These are phyloP conservation scores for Heliothis peltigera DNA, from an alignment of 2,888 invertebrate species.

Conservation along the genomic window DNA sequence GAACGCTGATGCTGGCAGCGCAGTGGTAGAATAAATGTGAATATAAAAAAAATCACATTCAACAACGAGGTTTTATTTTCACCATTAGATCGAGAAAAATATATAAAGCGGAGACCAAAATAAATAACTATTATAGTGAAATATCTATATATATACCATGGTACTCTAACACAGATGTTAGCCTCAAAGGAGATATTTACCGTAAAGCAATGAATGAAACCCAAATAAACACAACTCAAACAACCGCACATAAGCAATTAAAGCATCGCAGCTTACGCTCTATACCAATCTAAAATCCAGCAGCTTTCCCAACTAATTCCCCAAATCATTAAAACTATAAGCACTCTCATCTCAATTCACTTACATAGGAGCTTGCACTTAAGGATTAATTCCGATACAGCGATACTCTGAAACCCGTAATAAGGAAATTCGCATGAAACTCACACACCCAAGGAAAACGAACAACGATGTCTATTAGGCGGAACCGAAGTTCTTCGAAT, in stretches of 20 bases:
- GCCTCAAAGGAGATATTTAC: no score
- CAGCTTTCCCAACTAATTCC: background rate
- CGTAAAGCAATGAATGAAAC: no score
- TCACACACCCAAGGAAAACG: constrained; percentile 19
- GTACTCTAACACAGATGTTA: no score
- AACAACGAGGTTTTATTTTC: no score
- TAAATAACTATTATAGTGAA: no score
- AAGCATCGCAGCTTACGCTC: background rate
- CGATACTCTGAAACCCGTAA: constrained; percentile 17
- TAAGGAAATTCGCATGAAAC: constrained; percentile 34
- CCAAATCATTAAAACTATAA: constrained; percentile 17
- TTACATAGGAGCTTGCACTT: constrained; percentile 19
- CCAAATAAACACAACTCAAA: background rate
- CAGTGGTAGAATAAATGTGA: no score
- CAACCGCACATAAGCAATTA: background rate
- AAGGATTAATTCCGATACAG: constrained; percentile 23
- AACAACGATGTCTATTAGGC: constrained; percentile 45
- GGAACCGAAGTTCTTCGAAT: constrained; percentile 36
- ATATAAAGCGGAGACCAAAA: no score
- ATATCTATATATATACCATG: no score
- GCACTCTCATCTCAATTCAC: constrained; percentile 26
- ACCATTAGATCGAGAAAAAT: no score
- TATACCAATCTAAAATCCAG: background rate
- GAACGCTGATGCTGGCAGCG: no score
- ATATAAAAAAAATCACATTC: no score